Base-by-base conservation (phyloP, 2,888 invertebrate genomes). In the Drosophila siamana region DNA sequence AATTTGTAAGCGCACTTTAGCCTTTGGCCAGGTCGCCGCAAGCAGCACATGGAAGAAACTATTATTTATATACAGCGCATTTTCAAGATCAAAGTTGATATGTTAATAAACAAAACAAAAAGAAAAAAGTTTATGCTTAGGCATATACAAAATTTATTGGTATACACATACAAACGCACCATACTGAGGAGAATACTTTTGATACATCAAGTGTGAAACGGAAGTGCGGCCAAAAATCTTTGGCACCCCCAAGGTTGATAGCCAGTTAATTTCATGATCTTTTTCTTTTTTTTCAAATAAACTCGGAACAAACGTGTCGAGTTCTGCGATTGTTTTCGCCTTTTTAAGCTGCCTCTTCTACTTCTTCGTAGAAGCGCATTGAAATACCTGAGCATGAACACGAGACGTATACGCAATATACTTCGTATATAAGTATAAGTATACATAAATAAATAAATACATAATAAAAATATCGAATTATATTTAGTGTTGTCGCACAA, bases 211-310 rank as follows among this genome's bases (percentile, higher is more conserved):
- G 80, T 85, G 83, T 82, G 77, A 87, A 85, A 87, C 85, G 85
- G 88, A 85, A 85, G 86, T 83, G 64, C 86, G 88, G 88, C 80
- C 77, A 77, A 84, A 77, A 84, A 77, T 81, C 80, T 83, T 64
- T 66, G 78, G 62, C 63, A 63, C 62, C 72, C 74, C 48, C 85
- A 85, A 85, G 85, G 85, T 74, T 80, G 71, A 59, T 77, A 63
- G 79, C 67, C 77, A 83, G 77, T 85, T 79, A 70, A 77, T 85
- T 74, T 86, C 86, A 85, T 87, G 78, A 85, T 87, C 82, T 85
- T 85, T 85, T 86, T 79, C 44, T 55, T 55, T 78, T 33, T 33
- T 33, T 69, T 66, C 69, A 74, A 75, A 78, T 61, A 77, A 68
- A 79, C 65, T 62, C 69, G 9, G 59, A 74, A 60, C 44, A 74